Base-by-base conservation (phyloP, 2,797 vertebrate species). In the Taeniopygia guttata region DNA sequence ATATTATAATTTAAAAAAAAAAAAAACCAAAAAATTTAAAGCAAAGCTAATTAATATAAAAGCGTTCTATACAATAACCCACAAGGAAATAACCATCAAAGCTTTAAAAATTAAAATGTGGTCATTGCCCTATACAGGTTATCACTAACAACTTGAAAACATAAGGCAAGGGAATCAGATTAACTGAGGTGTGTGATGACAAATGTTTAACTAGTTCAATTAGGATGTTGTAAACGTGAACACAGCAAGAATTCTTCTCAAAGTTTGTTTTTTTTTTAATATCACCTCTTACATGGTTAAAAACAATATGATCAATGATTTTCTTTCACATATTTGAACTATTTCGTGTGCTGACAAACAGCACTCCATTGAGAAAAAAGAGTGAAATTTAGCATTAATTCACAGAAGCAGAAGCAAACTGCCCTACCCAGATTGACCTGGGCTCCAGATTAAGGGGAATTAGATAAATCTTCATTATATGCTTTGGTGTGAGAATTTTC, bases 1-100 rank as follows among this genome's bases (percentile, higher is more conserved):
- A 94, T 97, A 97, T 96, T 97, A 86, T 96, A 97, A 97, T 96
- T 87, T 96, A 97, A 97, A 66, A 93, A 97, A 97, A 40, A 93
- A 97, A 84, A 96, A 3, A 34, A 63, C n/a, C 6, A 83, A 94
- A 95, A 67, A 96, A 92, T 29, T 70, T 67, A 96, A 97, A 97
- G 96, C 96, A 97, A 97, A 98, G 97, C 97, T 97, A 98, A 97
- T 97, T 97, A 97, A 97, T 97, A 97, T 91, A 97, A 94, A 98
- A 97, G 97, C 97, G 3, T 87, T 77, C 87, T 97, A 64, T 86
- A 97, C 70, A 80, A 96, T 93, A 95, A 69, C 54, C 87, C 85
- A 70, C 42, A 94, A 88, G 72, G 82, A 95, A 77, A 95, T 82
- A 95, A 94, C 55, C 82, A 91, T 81, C 60, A 75, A 94, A 95